Conservation (phyloP, 2,888 invertebrate species). For the Oxytorus armatus region DNA sequence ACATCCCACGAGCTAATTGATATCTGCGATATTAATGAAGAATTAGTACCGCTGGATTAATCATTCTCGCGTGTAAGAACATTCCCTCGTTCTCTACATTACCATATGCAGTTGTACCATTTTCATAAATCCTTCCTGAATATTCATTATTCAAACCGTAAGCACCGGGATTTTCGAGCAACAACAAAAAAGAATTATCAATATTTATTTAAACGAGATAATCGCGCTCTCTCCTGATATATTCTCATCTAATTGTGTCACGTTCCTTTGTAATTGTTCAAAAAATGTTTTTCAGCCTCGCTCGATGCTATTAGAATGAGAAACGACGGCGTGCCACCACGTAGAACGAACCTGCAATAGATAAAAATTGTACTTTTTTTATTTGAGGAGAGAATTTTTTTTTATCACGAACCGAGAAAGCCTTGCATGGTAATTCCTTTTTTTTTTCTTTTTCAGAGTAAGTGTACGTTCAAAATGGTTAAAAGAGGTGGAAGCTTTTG, state of each 20-base stretch:
- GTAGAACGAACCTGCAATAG: slow-evolving; percentile 86
- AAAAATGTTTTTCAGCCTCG: slow-evolving; percentile 86
- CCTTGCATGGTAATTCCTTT: too few relatives aligned
- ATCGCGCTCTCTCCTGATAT: not conserved
- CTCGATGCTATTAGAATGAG: slow-evolving; percentile 87
- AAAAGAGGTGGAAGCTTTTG: too few relatives aligned
- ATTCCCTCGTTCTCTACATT: too few relatives aligned
- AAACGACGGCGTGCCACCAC: slow-evolving; percentile 89
- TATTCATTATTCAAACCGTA: not conserved
- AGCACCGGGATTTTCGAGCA: too few relatives aligned
- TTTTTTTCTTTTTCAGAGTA: too few relatives aligned
- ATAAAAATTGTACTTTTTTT: slow-evolving; percentile 32
- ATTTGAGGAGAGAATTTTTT: too few relatives aligned
- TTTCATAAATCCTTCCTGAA: too few relatives aligned
- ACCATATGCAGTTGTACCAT: not conserved
- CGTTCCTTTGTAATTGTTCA: slow-evolving; percentile 84
- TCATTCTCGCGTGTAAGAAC: slow-evolving; percentile 57
- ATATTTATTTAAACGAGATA: not conserved
- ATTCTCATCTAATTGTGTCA: slow-evolving; percentile 1
- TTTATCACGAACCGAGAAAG: too few relatives aligned
- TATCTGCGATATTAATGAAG: slow-evolving; percentile 67
- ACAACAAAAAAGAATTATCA: not conserved
- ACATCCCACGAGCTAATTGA: slow-evolving; percentile 64
- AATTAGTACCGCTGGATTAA: slow-evolving; percentile 64
- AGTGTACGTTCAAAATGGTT: too few relatives aligned